Evolutionary conservation across 1,140 invertebrate species (phyloP), one percentile per base, ranked within the genome.

Genomic region (Drosophila cardini): DNA sequence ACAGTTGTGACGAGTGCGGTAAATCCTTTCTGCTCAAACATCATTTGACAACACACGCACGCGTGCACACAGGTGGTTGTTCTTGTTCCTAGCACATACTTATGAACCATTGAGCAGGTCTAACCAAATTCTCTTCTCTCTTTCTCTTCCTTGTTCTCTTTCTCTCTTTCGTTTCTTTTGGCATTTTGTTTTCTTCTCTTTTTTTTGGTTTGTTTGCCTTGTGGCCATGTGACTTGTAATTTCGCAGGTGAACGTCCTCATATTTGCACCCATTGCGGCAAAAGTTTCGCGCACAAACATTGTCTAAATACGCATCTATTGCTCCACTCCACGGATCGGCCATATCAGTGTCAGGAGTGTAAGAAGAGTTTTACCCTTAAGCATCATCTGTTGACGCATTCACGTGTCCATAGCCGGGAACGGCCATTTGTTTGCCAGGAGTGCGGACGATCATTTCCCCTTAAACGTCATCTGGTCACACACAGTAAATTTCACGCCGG

Each of bases 401-500:
- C 94, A n/a, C 94, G 95, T 72, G 95, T 96, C 65, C 94, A 95
- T 85, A 96, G 94, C 67, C 94, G 96, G 45, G 96, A 97, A 55
- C 94, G 96, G 65, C 96, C 96, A 7, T 97, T 96, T 85, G 94
- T 96, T 16, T 97, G 97, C 92, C 93, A 91, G 56, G 95, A 97
- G 91, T 97, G 97, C 92, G 96, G 96, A 1, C 94, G 96, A 56
- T 94, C 95, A 46, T 97, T 97, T 92, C 95, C 96, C 0, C 92
- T 96, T 15, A 96, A 96, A 91, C 94, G 96, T 62, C 96, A 96
- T 78, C 93, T 97, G n/a, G 96, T 96, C 10, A 96, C 96, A 43
- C 96, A 97, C 92, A 95, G 95, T 92, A 96, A 97, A 93, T 96
- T 96, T 90, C 97, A 98, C 93, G 97, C 96, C 56, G 97, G 97